These are phyloP conservation scores for Neelides sp. DNA, from an alignment of 1,140 invertebrate genomes.

Conservation along the genomic window DNA sequence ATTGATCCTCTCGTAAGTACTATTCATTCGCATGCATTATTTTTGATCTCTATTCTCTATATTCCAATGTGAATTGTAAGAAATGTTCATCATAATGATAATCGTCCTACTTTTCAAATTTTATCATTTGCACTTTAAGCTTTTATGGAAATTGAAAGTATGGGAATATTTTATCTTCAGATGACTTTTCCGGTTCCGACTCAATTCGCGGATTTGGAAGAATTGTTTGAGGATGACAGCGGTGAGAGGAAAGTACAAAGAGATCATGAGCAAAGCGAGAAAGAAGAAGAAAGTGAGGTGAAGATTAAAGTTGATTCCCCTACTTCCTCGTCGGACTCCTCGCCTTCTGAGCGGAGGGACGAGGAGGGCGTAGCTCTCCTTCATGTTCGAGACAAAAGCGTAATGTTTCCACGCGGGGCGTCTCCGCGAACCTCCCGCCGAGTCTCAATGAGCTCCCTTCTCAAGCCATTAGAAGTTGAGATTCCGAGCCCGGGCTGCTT, in stretches of 20 bases:
- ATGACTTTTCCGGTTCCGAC: slow-evolving; percentile 29
- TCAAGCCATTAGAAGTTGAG: slow-evolving; percentile 31
- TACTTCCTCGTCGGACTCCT: slow-evolving; percentile 18
- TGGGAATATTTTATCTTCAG: no score
- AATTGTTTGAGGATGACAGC: slow-evolving; percentile 1
- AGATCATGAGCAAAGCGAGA: slow-evolving; percentile 18
- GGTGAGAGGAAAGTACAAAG: slow-evolving; percentile 18
- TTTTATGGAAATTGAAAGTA: no score
- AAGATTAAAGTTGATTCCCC: slow-evolving; percentile 30
- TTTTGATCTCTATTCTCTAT: no score
- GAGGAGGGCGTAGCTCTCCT: slow-evolving; percentile 12
- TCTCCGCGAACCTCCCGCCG: slow-evolving; percentile 31
- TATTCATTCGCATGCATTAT: no score
- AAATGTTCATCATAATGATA: no score
- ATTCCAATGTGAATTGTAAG: no score
- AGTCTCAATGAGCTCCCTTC: slow-evolving; percentile 33
- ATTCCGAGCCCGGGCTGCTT: slow-evolving; percentile 32
- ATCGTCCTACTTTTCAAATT: no score
- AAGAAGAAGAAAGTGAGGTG: slow-evolving; percentile 4
- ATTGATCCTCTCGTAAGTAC: slow-evolving; percentile 23
- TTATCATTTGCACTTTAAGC: no score
- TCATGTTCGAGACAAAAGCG: slow-evolving; percentile 14
- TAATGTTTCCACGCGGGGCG: slow-evolving; percentile 18
- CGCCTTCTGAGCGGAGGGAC: slow-evolving; percentile 11
- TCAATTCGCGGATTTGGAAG: slow-evolving; percentile 21